These are phyloP conservation scores for Bos indicus DNA, from an alignment of 2,113 vertebrate species.

Conservation along the genomic window DNA sequence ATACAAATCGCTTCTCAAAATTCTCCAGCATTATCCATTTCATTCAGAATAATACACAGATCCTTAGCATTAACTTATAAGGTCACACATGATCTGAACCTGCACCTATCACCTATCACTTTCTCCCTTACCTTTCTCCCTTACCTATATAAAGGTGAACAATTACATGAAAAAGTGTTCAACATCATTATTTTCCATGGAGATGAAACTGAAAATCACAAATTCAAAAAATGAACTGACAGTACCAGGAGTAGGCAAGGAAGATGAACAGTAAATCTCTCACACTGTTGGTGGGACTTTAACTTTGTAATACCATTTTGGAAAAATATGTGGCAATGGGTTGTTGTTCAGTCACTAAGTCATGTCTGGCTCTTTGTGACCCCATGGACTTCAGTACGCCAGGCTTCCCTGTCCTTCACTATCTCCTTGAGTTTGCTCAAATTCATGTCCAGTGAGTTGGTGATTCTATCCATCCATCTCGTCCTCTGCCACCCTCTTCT, in stretches of 20 bases:
- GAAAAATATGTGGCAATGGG: background rate
- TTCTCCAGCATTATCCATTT: background rate
- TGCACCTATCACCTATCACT: background rate
- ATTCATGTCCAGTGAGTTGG: background rate
- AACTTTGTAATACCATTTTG: background rate
- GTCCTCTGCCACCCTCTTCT: background rate
- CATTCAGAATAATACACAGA: constrained; percentile 15
- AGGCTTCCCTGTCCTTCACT: background rate
- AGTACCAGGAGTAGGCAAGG: background rate
- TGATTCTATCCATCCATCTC: background rate
- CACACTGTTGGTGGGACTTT: background rate
- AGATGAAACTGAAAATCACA: constrained; percentile 8
- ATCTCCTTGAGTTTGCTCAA: background rate
- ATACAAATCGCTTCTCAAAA: background rate
- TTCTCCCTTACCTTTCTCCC: background rate
- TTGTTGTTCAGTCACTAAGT: background rate
- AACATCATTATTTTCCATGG: background rate
- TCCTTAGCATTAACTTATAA: background rate
- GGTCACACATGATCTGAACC: background rate
- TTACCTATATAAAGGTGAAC: background rate
- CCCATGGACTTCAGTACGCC: background rate
- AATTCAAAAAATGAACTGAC: background rate
- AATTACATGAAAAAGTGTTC: background rate
- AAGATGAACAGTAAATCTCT: background rate
- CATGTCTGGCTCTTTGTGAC: background rate